Conservation (phyloP, 2,888 invertebrate genomes). For the Steinernema scapterisci region DNA sequence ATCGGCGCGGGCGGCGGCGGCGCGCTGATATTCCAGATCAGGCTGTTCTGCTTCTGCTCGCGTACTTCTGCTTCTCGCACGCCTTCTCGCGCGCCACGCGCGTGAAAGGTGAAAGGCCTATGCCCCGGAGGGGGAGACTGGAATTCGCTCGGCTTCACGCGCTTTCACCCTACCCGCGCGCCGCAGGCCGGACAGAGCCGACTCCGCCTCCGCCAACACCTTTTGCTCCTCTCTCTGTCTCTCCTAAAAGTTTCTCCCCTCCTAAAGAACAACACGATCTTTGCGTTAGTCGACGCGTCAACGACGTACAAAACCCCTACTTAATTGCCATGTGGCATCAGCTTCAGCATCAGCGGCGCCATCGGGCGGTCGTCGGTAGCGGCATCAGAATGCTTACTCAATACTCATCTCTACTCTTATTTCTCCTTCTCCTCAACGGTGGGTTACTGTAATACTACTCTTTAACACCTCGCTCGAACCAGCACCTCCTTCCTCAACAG, state of each 20-base stretch:
- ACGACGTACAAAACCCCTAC: slow-evolving; percentile 31
- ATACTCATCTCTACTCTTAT: slow-evolving; percentile 18
- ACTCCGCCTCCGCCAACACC: slow-evolving; percentile 32
- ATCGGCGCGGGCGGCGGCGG: slow-evolving; percentile 8
- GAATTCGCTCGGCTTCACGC: slow-evolving; percentile 29
- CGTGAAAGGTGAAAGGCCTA: slow-evolving; percentile 32
- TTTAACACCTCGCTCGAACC: not conserved
- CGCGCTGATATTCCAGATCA: slow-evolving; percentile 28
- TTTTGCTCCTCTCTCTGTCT: slow-evolving; percentile 32
- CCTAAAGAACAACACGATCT: slow-evolving; percentile 33
- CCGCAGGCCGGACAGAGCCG: slow-evolving; percentile 21
- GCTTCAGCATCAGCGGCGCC: slow-evolving; percentile 33
- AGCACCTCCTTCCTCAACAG: not conserved
- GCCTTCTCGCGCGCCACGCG: slow-evolving; percentile 20
- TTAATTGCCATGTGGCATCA: slow-evolving; percentile 33
- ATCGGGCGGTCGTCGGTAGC: slow-evolving; percentile 28
- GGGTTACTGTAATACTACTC: slow-evolving; percentile 4
- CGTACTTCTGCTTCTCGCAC: not conserved
- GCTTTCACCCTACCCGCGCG: slow-evolving; percentile 30
- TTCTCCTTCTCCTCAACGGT: slow-evolving; percentile 16
- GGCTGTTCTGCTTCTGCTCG: slow-evolving; percentile 26
- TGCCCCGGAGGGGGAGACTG: slow-evolving; percentile 32
- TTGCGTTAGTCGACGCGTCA: slow-evolving; percentile 31
- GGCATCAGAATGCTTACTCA: slow-evolving; percentile 32
- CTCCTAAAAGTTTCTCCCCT: slow-evolving; percentile 30